Percentiles rank a stretch among this genome's conserved stretches.
These are phyloP conservation scores for Lacerta agilis DNA, from an alignment of 2,797 vertebrate species.

Conservation along the genomic window DNA sequence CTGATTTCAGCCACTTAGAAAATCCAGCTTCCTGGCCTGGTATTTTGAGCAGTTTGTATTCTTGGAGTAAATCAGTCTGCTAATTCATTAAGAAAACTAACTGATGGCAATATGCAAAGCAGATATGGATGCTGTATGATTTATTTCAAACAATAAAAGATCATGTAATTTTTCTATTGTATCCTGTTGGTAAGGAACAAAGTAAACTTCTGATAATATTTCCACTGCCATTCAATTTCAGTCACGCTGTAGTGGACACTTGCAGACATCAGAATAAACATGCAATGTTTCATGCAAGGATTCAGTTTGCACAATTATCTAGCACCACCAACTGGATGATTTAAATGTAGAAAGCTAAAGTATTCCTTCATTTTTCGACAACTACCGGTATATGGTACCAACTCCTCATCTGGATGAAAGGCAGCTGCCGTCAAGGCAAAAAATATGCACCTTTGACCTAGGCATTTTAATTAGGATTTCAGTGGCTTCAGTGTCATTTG, in stretches of 20 bases:
- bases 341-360: slow-evolving; percentile 11
- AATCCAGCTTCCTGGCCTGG: background rate
- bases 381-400: background rate
- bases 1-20: background rate
- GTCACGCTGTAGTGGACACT: background rate
- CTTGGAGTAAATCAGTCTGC: background rate
- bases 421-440: background rate
- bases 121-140: background rate
- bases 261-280: background rate
- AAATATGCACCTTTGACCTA: background rate
- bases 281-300: slow-evolving; percentile 4
- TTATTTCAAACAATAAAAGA: background rate
- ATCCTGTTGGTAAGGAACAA: background rate
- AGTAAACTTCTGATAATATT: slow-evolving; percentile 4
- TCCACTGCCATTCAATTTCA: background rate
- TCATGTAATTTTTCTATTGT: background rate
- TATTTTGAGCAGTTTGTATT: background rate
- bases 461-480: slow-evolving; percentile 10
- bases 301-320: slow-evolving; percentile 26
- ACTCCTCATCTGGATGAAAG: background rate
- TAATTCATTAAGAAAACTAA: background rate
- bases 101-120: background rate
- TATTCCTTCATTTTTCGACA: background rate
- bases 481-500: background rate
- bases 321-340: slow-evolving; percentile 40